These are phyloP conservation scores for Toxotes lorentzi DNA, from an alignment of 2,797 vertebrate species.

Conservation along the genomic window DNA sequence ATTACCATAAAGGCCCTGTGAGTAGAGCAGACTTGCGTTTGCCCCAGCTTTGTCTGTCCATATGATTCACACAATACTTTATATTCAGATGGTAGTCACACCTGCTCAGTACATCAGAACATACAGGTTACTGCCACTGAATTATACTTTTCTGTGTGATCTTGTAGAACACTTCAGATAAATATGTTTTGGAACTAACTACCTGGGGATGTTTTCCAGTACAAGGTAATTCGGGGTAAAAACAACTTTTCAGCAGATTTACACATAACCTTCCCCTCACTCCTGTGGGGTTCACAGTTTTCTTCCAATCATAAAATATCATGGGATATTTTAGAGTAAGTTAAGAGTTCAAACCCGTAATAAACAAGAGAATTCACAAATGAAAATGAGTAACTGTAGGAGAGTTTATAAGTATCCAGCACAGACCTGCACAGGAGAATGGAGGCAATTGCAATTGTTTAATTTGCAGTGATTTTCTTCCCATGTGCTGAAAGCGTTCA, in stretches of 20 bases:
- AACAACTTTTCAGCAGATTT: constrained; percentile 50
- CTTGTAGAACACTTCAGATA: constrained; percentile 20
- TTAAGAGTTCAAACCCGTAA: constrained; percentile 32
- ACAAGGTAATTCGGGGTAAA: constrained; percentile 41
- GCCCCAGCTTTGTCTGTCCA: constrained; percentile 3
- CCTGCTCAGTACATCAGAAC: constrained; percentile 1
- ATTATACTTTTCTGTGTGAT: constrained; percentile 20
- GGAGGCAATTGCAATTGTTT: constrained; percentile 32
- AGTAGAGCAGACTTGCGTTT: constrained; percentile 10
- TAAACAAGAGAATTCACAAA: constrained; percentile 50
- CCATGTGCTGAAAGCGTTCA: constrained; percentile 16
- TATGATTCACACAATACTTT: not conserved
- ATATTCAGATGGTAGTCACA: constrained; percentile 15
- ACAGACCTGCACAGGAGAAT: constrained; percentile 25
- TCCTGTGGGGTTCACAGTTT: constrained; percentile 39
- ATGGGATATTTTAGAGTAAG: constrained; percentile 36
- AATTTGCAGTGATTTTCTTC: constrained; percentile 19
- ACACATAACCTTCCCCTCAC: constrained; percentile 31
- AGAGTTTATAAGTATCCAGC: constrained; percentile 39
- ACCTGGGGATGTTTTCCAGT: constrained; percentile 15
- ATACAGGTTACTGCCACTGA: constrained; percentile 6
- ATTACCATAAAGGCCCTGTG: constrained; percentile 31
- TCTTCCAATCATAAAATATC: constrained; percentile 53
- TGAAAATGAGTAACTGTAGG: constrained; percentile 33
- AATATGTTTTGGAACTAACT: constrained; percentile 22